Percentiles rank a stretch among this genome's conserved stretches.
Evolutionary conservation across 35 echinoderm and acorn worm species (phyloP).

Genomic region (Apostichopus californicus): DNA sequence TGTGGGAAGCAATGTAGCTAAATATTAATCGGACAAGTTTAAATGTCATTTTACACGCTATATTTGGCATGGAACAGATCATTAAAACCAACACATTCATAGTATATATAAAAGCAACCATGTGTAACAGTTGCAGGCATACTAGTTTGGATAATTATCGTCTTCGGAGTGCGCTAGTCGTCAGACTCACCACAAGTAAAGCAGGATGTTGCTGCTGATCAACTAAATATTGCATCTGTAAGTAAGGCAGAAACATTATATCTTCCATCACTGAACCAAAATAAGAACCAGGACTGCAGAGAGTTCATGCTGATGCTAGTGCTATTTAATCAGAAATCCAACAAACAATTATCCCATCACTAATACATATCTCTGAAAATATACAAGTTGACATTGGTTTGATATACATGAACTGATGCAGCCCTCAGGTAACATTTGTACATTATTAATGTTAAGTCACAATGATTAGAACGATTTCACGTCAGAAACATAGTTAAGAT

Average conservation of each 20-base stretch:
- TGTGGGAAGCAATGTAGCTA: too few species aligned
- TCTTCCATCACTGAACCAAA: not conserved
- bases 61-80: too few species aligned
- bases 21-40: too few species aligned
- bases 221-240: not conserved
- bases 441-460: slow-evolving; percentile 54
- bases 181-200: not conserved
- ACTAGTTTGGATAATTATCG: not conserved
- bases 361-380: slow-evolving; percentile 64
- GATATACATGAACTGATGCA: slow-evolving; percentile 24
- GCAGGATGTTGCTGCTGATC: not conserved
- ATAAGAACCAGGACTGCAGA: not conserved
- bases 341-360: slow-evolving; percentile 59
- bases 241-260: not conserved
- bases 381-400: slow-evolving; percentile 61
- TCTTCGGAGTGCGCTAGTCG: not conserved
- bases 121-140: too few species aligned
- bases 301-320: slow-evolving; percentile 21
- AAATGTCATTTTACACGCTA: too few species aligned
- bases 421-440: slow-evolving; percentile 39
- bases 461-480: slow-evolving; percentile 50
- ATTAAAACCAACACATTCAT: too few species aligned
- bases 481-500: slow-evolving; percentile 42
- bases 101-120: too few species aligned
- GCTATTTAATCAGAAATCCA: slow-evolving; percentile 56